phyloP scores from a whole-genome alignment of 2,888 invertebrate species.

The Poecilobothrus nobilitatus region DNA sequence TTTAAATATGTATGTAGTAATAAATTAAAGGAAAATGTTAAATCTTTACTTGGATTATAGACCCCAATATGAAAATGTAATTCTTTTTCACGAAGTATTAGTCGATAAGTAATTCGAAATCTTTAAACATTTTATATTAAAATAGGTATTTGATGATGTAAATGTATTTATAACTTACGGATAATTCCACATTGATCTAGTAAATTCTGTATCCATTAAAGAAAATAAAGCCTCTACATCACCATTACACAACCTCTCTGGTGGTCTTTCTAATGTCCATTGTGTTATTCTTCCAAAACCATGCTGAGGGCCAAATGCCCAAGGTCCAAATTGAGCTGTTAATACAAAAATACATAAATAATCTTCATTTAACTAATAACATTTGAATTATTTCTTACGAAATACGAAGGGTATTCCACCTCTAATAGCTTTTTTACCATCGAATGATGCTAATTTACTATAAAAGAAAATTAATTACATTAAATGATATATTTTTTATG shows the following conservation, averaged over 20 bases:
- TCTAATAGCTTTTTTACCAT: constrained; percentile 90
- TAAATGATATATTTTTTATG: too few species aligned
- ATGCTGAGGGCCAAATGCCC: constrained; percentile 92
- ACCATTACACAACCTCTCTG: constrained; percentile 78
- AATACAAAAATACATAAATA: background rate
- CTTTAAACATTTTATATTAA: constrained; percentile 41
- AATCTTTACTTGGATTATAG: constrained; percentile 87
- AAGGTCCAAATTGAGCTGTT: constrained; percentile 88
- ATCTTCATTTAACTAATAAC: background rate
- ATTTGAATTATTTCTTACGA: constrained; percentile 61
- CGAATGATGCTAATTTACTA: constrained; percentile 92
- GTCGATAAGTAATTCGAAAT: constrained; percentile 84
- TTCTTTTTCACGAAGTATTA: constrained; percentile 84
- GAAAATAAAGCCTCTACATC: constrained; percentile 89
- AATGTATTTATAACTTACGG: constrained; percentile 51
- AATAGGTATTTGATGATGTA: too few species aligned
- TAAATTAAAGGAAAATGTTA: constrained; percentile 85
- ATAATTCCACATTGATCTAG: constrained; percentile 90
- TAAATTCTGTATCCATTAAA: constrained; percentile 86
- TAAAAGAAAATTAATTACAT: constrained; percentile 33
- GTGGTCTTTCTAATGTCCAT: constrained; percentile 85
- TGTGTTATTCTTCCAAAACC: constrained; percentile 89
- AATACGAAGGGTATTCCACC: constrained; percentile 96
- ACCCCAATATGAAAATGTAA: constrained; percentile 88
- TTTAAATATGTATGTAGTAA: constrained; percentile 92